Base-by-base conservation (phyloP, 2,888 invertebrate genomes). In the Melipona bicolor region DNA sequence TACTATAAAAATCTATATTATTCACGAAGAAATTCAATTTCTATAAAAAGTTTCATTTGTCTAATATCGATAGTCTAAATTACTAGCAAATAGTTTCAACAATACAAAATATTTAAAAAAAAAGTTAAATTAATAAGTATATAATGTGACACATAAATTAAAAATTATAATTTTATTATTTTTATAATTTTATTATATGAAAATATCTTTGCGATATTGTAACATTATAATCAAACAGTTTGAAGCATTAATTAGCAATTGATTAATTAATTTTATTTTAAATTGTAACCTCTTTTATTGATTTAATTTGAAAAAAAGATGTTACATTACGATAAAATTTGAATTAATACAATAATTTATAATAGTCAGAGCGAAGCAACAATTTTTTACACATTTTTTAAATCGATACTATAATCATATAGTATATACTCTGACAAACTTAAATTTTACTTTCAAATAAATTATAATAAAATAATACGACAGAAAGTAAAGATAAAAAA, bases 221-320 rank as follows among this genome's bases (percentile, higher is more conserved):
- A 21, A 56, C 21, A n/a, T 56, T n/a, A 56, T 59, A 54, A 24
- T 54, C 3, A 43, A 9, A 43, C 43, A 36, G 43, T 11, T 43
- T 2, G 15, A n/a, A 19, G 3, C 2, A 2, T 5, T 13, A n/a
- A 64, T 36, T 43, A 2, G 5, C 19, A n/a, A 64, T 36, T 43
- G 24, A 43, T 36, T 36, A 36, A 36, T 43, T 43, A 36, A 65
- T 56, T 64, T 74, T 74, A 43, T 27, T 73, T 65, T 36, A 36
- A 52, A 24, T 65, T 6, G 5, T 65, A 52, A 73, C 50, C 62
- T 52, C 11, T n/a, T 69, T 52, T 21, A 17, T 32, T 50, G 0
- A 50, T 27, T 61, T 72, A 49, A 50, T 4, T n/a, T 6, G 52
- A 32, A n/a, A 11, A 17, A 4, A 32, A 49, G 6, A 69, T 24